Conservation (phyloP, 2,888 invertebrate genomes). For the Cheilosia variabilis region DNA sequence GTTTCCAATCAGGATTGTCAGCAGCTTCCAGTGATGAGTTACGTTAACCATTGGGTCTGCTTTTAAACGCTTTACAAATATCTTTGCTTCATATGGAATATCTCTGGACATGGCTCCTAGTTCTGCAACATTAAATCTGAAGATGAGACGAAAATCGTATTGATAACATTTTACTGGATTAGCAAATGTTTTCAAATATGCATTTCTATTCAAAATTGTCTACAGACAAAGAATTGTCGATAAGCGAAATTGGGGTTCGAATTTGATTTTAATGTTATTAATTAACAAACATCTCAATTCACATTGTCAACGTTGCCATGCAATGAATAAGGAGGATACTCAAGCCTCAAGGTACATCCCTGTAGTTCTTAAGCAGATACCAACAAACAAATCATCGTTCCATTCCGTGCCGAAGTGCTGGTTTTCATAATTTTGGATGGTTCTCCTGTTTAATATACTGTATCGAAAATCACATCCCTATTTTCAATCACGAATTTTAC, state of each 20-base stretch:
- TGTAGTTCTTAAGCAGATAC: no score
- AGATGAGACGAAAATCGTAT: neutral
- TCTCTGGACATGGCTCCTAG: constrained; percentile 86
- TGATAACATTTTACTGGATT: no score
- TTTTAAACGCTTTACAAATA: constrained; percentile 85
- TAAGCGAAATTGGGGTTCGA: neutral
- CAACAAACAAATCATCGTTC: no score
- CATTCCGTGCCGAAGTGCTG: no score
- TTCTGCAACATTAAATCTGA: constrained; percentile 86
- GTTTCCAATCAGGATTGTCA: constrained; percentile 86
- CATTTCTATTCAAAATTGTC: neutral
- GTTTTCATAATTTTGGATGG: no score
- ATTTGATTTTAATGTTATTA: neutral
- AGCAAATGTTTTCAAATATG: neutral
- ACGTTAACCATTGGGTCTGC: constrained; percentile 85
- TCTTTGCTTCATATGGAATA: constrained; percentile 85
- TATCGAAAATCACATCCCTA: no score
- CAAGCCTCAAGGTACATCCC: no score
- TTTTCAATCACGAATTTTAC: no score
- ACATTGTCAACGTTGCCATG: no score
- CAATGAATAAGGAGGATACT: no score
- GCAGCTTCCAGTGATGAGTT: constrained; percentile 86
- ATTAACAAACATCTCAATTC: neutral
- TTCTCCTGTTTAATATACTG: no score
- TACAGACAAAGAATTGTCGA: neutral